Conservation (phyloP, 2,888 invertebrate species). For the Arctia plantaginis region DNA sequence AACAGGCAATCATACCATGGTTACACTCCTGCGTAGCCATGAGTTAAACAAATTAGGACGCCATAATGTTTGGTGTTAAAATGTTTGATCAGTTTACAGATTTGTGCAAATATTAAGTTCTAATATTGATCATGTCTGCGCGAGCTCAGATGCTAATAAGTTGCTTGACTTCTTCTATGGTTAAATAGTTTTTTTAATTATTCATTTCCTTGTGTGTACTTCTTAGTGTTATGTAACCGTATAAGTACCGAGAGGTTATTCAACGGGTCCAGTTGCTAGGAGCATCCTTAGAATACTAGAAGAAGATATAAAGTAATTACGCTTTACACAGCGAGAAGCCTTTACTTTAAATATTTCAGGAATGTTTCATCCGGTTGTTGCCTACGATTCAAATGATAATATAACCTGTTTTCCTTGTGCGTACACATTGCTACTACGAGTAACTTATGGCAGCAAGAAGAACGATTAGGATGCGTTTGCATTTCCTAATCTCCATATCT, state of each 20-base stretch:
- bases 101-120: conserved; percentile 75
- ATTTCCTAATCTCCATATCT: neutral
- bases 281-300: neutral
- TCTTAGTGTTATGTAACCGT: conserved; percentile 23
- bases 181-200: conserved; percentile 60
- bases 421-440: neutral
- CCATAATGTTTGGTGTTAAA: conserved; percentile 79
- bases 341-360: conserved; percentile 11
- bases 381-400: conserved; percentile 11
- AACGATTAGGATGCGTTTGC: neutral
- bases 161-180: conserved; percentile 63
- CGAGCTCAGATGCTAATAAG: conserved; percentile 68
- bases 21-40: conserved; percentile 38
- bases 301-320: neutral
- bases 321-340: neutral
- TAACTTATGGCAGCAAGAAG: neutral
- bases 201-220: conserved; percentile 55
- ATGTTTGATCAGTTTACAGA: conserved; percentile 77
- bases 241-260: conserved; percentile 27
- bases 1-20: conserved; percentile 20
- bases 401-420: conserved; percentile 16
- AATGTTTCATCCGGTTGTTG: conserved; percentile 19
- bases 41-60: conserved; percentile 69
- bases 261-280: conserved; percentile 13
- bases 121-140: conserved; percentile 77